phyloP scores from a whole-genome alignment of 1,140 invertebrate genomes.

The Trinorchestia longiramus region DNA sequence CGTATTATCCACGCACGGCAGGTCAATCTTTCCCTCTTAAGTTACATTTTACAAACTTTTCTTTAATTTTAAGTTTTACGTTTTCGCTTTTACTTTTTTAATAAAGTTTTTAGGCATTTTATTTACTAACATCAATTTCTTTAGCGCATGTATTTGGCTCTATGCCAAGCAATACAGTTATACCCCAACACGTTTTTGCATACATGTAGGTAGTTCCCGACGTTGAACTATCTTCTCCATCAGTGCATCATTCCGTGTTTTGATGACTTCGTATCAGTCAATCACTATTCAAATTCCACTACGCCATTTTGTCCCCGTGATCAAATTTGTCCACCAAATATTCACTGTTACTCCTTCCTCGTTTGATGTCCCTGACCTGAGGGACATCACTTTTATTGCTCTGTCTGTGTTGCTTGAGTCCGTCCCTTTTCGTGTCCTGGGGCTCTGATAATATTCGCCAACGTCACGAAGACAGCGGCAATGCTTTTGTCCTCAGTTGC shows the following conservation, averaged over 20 bases:
- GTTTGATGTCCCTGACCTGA: not conserved
- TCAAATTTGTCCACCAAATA: not conserved
- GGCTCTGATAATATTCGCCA: not conserved
- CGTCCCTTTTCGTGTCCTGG: not conserved
- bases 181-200: too few relatives aligned
- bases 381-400: not conserved
- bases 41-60: too few relatives aligned
- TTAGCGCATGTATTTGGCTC: too few relatives aligned
- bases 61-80: too few relatives aligned
- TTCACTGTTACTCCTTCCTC: not conserved
- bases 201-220: too few relatives aligned
- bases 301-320: not conserved
- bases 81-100: too few relatives aligned
- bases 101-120: too few relatives aligned
- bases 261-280: not conserved
- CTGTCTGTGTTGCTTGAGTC: not conserved
- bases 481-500: not conserved
- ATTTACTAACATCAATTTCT: too few relatives aligned
- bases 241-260: not conserved
- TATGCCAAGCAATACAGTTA: too few relatives aligned
- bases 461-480: not conserved
- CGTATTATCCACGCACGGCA: too few relatives aligned
- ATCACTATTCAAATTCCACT: not conserved
- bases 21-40: too few relatives aligned
- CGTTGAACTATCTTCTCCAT: not conserved